Evolutionary conservation across 2,888 invertebrate species (phyloP).

Genomic region (Protonemura montana): DNA sequence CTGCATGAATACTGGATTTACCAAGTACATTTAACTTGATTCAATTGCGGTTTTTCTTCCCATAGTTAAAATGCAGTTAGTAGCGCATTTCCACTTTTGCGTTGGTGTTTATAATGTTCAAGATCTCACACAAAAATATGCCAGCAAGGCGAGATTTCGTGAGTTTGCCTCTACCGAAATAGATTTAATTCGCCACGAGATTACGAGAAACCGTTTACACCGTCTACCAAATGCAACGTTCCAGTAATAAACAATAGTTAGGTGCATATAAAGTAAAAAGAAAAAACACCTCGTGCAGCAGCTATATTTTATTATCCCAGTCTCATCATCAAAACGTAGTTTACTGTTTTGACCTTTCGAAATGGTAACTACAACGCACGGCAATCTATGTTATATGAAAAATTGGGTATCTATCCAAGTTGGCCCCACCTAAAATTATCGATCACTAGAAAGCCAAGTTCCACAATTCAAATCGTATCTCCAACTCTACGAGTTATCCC

Average conservation of each 20-base stretch:
- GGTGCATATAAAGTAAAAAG: not conserved
- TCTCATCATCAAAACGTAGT: not conserved
- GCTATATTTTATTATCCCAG: not conserved
- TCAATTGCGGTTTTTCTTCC: not conserved
- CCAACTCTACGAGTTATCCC: too few relatives aligned
- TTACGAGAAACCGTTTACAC: not conserved
- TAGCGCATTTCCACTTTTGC: not conserved
- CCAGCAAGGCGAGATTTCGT: not conserved
- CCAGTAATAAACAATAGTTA: not conserved
- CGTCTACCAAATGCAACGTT: not conserved
- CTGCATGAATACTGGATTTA: too few relatives aligned
- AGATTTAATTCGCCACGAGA: not conserved
- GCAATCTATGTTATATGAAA: not conserved
- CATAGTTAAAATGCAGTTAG: not conserved
- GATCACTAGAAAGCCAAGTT: not conserved
- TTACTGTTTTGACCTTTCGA: not conserved
- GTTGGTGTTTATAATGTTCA: not conserved
- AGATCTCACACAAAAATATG: not conserved
- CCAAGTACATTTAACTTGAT: too few relatives aligned
- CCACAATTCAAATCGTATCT: not conserved
- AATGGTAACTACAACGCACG: too few relatives aligned
- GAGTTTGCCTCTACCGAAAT: not conserved
- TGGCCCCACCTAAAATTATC: conserved; percentile 1
- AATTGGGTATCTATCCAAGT: not conserved
- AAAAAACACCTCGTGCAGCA: not conserved